Percentiles rank a stretch among this genome's conserved stretches.
Evolutionary conservation across 1,140 invertebrate species (phyloP).

Genomic region (Hycleus phaleratus): DNA sequence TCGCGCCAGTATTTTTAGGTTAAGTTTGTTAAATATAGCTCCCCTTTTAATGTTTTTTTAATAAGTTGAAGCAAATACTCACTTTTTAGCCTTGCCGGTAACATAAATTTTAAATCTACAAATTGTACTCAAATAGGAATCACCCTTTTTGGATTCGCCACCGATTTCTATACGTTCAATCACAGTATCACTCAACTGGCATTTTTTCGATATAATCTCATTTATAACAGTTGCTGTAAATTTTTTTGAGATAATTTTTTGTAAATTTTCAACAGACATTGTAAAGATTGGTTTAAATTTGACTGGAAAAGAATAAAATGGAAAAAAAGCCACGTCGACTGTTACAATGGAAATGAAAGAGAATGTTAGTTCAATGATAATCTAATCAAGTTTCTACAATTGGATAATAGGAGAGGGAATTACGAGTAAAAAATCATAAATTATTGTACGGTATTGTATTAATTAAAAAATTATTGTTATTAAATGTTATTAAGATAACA

Average conservation of each 20-base stretch:
- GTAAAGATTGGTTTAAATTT: too few species aligned
- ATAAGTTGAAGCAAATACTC: conserved; percentile 9
- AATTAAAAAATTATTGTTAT: too few species aligned
- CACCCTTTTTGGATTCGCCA: conserved; percentile 49
- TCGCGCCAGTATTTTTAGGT: not conserved
- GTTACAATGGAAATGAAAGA: too few species aligned
- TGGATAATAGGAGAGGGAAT: too few species aligned
- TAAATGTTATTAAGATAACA: too few species aligned
- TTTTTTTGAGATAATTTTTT: conserved; percentile 20
- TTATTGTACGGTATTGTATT: too few species aligned
- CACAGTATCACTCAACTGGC: conserved; percentile 40
- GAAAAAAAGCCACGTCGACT: too few species aligned
- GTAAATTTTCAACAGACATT: conserved; percentile 8
- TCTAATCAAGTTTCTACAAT: too few species aligned
- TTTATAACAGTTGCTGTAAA: conserved; percentile 44
- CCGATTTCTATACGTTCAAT: conserved; percentile 43
- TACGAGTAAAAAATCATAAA: too few species aligned
- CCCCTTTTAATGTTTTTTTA: conserved; percentile 4
- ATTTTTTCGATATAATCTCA: conserved; percentile 39
- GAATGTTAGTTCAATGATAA: too few species aligned
- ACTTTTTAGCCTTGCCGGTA: conserved; percentile 30
- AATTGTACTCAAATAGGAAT: conserved; percentile 57
- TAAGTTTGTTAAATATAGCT: conserved; percentile 3
- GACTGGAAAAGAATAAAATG: too few species aligned
- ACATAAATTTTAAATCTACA: conserved; percentile 50